Percentiles rank a stretch among this genome's conserved stretches.
phyloP scores from a whole-genome alignment of 1,140 invertebrate species.

The Oryctes rhinoceros region DNA sequence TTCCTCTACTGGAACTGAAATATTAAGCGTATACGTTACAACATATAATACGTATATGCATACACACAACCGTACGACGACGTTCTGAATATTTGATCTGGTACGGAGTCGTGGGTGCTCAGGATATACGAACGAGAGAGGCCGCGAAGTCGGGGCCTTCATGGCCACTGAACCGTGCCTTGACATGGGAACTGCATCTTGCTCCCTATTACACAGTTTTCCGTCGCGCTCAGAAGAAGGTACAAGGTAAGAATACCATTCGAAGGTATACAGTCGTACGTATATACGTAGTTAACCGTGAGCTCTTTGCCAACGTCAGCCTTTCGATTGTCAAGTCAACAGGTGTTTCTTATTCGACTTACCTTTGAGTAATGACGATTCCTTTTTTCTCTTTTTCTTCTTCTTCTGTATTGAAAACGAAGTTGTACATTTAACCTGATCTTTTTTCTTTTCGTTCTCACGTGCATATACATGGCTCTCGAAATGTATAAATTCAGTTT shows the following conservation, averaged over 20 bases:
- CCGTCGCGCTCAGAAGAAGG: neutral
- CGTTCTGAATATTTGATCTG: constrained; percentile 6
- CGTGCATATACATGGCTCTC: no score
- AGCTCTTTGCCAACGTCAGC: constrained; percentile 1
- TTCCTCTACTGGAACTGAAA: neutral
- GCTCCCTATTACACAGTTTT: constrained; percentile 16
- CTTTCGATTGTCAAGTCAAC: constrained; percentile 30
- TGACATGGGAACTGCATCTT: constrained; percentile 21
- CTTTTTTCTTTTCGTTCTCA: neutral
- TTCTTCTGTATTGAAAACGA: neutral
- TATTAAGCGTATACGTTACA: constrained; percentile 7
- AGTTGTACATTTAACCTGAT: neutral
- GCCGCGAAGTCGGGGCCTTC: constrained; percentile 5
- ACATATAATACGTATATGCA: neutral
- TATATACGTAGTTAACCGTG: neutral
- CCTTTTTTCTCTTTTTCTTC: no score
- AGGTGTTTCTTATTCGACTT: constrained; percentile 29
- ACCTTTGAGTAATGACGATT: constrained; percentile 1
- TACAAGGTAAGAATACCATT: neutral
- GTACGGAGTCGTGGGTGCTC: constrained; percentile 29
- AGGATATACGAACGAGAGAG: neutral
- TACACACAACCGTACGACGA: neutral
- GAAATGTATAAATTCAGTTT: no score
- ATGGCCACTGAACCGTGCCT: neutral
- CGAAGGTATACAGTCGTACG: neutral